phyloP scores from a whole-genome alignment of 2,797 vertebrate species.

The Vespertilio murinus region DNA sequence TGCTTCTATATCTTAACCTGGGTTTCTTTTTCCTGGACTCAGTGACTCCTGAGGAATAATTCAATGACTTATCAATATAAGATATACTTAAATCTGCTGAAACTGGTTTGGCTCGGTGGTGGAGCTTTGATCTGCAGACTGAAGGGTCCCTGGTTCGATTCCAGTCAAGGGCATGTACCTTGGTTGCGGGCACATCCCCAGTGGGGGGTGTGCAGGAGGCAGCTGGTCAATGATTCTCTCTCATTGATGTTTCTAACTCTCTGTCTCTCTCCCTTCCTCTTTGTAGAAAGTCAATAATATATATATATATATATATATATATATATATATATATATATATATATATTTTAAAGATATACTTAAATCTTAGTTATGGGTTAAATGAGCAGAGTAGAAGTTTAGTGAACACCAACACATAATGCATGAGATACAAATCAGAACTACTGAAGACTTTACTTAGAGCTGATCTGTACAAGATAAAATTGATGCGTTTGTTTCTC shows the following conservation, averaged over 20 bases:
- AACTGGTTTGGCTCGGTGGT: no score
- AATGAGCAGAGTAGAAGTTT: background rate
- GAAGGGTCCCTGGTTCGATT: no score
- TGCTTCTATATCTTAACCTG: background rate
- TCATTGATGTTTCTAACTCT: no score
- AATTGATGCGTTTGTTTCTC: slow-evolving; percentile 9
- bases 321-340: no score
- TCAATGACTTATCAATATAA: background rate
- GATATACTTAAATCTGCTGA: background rate
- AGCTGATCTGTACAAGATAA: background rate
- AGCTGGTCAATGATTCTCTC: no score
- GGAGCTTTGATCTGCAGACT: no score
- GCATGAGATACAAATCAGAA: background rate
- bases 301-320: no score
- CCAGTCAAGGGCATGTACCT: no score
- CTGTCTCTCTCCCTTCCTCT: no score
- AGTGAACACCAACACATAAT: background rate
- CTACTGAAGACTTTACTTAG: background rate
- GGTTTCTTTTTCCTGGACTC: background rate
- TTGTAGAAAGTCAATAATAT: no score
- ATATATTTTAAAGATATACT: background rate
- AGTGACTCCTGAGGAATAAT: background rate
- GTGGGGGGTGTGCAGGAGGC: no score
- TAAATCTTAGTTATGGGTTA: background rate
- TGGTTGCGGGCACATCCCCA: no score